Evolutionary conservation across 2,888 invertebrate genomes (phyloP).

Genomic region (Cyaniris semiargus): DNA sequence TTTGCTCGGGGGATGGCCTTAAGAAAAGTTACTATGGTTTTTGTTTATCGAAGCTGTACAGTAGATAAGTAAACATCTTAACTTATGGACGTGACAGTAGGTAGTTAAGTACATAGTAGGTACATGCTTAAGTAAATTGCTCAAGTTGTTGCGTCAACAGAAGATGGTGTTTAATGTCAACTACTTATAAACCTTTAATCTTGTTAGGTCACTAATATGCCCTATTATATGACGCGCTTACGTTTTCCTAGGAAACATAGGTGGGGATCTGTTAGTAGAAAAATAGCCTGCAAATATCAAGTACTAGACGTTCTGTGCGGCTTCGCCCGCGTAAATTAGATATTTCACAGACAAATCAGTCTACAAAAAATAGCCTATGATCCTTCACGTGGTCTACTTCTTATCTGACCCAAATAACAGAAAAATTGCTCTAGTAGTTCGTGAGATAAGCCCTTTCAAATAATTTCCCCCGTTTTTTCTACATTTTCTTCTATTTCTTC

Average conservation of each 20-base stretch:
- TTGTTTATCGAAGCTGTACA: background rate
- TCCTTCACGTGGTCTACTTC: too few species aligned
- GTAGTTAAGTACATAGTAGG: background rate
- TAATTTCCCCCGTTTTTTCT: too few species aligned
- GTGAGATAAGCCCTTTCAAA: too few species aligned
- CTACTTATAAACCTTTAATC: slow-evolving; percentile 26
- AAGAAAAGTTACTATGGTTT: background rate
- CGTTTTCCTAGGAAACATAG: background rate
- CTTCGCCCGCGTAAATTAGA: too few species aligned
- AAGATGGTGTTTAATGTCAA: slow-evolving; percentile 22
- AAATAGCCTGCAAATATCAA: background rate
- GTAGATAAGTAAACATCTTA: background rate
- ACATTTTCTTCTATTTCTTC: too few species aligned
- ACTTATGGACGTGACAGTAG: background rate
- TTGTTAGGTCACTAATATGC: background rate
- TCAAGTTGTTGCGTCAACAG: slow-evolving; percentile 22
- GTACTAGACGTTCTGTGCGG: too few species aligned
- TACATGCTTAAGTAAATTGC: slow-evolving; percentile 14
- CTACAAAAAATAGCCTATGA: too few species aligned
- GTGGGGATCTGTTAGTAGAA: background rate
- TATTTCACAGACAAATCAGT: too few species aligned
- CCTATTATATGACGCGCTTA: background rate
- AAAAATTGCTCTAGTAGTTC: too few species aligned
- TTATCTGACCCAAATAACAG: too few species aligned
- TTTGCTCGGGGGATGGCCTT: too few species aligned